A percentile compares a stretch with the other conserved stretches of the same genome.
Evolutionary conservation across 2,888 invertebrate species (phyloP).

Genomic region (Drosophila anomalata): DNA sequence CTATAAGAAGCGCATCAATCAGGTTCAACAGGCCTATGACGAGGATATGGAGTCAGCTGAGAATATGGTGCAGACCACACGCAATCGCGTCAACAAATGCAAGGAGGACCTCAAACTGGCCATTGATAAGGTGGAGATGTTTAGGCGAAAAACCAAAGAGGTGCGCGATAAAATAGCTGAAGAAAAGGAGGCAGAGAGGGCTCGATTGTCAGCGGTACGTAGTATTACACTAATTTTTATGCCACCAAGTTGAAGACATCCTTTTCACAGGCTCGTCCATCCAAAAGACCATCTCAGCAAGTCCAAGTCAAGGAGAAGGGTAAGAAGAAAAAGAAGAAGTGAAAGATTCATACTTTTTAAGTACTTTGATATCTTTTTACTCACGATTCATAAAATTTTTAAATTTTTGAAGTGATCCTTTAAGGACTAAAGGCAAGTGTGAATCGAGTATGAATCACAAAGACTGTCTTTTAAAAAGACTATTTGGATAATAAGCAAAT

Average conservation of each 20-base stretch:
- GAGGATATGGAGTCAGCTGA: slow-evolving; percentile 29
- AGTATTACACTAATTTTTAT: neutral
- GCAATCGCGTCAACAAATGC: slow-evolving; percentile 35
- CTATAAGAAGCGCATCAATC: slow-evolving; percentile 25
- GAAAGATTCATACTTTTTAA: neutral
- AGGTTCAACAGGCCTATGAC: slow-evolving; percentile 30
- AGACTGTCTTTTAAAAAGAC: too few relatives aligned
- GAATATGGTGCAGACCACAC: slow-evolving; percentile 15
- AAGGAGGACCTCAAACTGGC: slow-evolving; percentile 48
- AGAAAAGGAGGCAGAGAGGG: neutral
- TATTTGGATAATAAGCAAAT: too few relatives aligned
- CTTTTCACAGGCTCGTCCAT: slow-evolving; percentile 1
- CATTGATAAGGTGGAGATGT: slow-evolving; percentile 38
- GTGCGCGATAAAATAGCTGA: slow-evolving; percentile 16
- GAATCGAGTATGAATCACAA: neutral
- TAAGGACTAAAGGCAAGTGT: neutral
- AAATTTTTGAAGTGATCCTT: neutral
- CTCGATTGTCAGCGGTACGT: slow-evolving; percentile 11
- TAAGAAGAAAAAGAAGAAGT: neutral
- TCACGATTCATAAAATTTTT: neutral
- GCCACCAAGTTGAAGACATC: too few relatives aligned
- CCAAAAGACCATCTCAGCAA: slow-evolving; percentile 15
- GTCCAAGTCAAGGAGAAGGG: slow-evolving; percentile 6
- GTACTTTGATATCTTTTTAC: neutral
- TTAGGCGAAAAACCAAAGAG: slow-evolving; percentile 35